phyloP scores from a whole-genome alignment of 2,888 invertebrate genomes.

The Epirrhoe alternata region DNA sequence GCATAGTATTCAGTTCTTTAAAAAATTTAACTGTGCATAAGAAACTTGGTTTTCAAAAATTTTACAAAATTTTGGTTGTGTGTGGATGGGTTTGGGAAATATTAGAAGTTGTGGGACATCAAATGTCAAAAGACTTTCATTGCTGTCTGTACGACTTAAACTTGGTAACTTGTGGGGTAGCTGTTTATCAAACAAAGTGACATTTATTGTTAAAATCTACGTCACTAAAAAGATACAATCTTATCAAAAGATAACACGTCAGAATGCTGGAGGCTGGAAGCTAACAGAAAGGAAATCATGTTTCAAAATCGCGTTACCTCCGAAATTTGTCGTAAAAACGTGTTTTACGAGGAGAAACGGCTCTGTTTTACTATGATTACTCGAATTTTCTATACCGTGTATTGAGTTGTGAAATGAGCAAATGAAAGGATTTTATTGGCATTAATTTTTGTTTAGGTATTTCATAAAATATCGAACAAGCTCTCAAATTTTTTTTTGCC shows the following conservation, averaged over 20 bases:
- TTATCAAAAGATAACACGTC: constrained; percentile 30
- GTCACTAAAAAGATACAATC: constrained; percentile 6
- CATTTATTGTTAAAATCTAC: not conserved
- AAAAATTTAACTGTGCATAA: too few species aligned
- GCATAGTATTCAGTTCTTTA: too few species aligned
- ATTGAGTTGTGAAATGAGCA: constrained; percentile 17
- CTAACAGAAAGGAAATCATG: constrained; percentile 46
- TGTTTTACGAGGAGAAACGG: constrained; percentile 54
- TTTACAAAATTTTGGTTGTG: too few species aligned
- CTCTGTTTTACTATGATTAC: constrained; percentile 47
- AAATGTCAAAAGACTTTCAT: too few species aligned
- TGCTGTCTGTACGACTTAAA: too few species aligned
- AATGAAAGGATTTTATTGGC: constrained; percentile 28
- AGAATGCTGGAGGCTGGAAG: constrained; percentile 36
- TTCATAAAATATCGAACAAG: too few species aligned
- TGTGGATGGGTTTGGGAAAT: too few species aligned
- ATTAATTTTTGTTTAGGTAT: constrained; percentile 2
- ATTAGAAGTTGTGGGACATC: too few species aligned
- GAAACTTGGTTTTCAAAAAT: too few species aligned
- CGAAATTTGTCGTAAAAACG: constrained; percentile 66
- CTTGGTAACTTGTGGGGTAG: too few species aligned
- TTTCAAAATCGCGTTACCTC: constrained; percentile 62
- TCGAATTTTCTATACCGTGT: constrained; percentile 38
- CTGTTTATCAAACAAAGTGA: too few species aligned
- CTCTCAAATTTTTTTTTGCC: too few species aligned